A percentile compares a stretch with the other conserved stretches of the same genome.
These are phyloP conservation scores for Hydraecia micacea DNA, from an alignment of 2,888 invertebrate species.

Conservation along the genomic window DNA sequence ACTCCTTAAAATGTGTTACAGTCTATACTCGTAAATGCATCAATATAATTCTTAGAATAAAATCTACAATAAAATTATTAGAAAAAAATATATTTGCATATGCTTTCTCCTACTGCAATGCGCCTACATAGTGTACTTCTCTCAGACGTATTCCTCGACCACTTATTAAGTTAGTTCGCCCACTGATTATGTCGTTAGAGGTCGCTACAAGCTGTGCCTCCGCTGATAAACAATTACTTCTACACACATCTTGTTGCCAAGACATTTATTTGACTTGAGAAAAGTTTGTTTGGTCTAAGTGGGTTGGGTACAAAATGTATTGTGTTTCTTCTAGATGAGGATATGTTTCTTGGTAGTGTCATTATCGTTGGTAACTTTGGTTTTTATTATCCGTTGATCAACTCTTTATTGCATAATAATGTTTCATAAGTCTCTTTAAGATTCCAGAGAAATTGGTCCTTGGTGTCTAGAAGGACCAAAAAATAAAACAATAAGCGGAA, in stretches of 20 bases:
- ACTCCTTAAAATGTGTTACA: background rate
- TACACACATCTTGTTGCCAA: conserved; percentile 35
- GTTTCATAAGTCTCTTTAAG: background rate
- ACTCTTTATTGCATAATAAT: no score
- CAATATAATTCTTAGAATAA: no score
- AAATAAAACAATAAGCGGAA: no score
- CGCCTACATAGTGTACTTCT: conserved; percentile 5
- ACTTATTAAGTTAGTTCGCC: conserved; percentile 59
- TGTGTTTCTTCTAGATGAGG: background rate
- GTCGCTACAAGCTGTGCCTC: conserved; percentile 41
- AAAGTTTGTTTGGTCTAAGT: background rate
- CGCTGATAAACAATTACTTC: conserved; percentile 59
- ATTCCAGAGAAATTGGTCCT: background rate
- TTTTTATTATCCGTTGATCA: background rate
- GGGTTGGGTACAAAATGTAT: background rate
- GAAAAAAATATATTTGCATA: background rate
- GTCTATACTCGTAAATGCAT: background rate
- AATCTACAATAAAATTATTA: no score
- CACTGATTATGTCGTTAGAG: conserved; percentile 47
- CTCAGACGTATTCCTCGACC: conserved; percentile 31
- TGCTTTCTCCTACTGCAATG: conserved; percentile 16
- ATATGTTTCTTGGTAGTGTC: background rate
- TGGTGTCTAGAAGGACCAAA: background rate
- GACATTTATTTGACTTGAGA: conserved; percentile 36
- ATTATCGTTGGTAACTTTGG: background rate